These are phyloP conservation scores for Conus ventricosus DNA, from an alignment of 1,140 invertebrate species.

Conservation along the genomic window DNA sequence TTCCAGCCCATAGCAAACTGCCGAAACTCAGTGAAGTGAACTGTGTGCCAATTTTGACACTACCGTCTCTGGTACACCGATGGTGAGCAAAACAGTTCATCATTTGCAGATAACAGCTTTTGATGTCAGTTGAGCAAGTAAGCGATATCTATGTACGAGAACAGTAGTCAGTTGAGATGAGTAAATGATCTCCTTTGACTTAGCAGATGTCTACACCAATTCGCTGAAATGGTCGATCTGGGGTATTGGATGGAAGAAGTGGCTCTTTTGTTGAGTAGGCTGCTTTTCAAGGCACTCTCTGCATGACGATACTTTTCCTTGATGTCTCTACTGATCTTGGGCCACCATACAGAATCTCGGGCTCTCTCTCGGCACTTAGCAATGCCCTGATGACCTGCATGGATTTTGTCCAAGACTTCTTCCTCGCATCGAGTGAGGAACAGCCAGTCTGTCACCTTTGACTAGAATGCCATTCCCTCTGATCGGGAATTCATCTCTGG, in stretches of 20 bases:
- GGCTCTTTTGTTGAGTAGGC: constrained; percentile 37
- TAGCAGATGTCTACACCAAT: constrained; percentile 42
- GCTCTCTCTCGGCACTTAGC: constrained; percentile 40
- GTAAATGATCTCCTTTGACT: constrained; percentile 26
- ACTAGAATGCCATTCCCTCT: neutral
- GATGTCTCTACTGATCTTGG: constrained; percentile 50
- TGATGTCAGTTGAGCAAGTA: constrained; percentile 24
- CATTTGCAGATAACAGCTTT: constrained; percentile 27
- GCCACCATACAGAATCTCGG: constrained; percentile 48
- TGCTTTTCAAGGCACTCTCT: constrained; percentile 20
- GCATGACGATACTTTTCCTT: constrained; percentile 39
- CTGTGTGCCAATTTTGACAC: too few species aligned
- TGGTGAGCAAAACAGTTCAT: constrained; percentile 69
- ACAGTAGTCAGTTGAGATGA: constrained; percentile 48
- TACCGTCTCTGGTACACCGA: constrained; percentile 67
- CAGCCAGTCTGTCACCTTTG: constrained; percentile 46
- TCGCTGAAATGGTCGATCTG: constrained; percentile 41
- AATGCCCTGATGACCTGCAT: constrained; percentile 67
- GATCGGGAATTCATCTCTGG: neutral
- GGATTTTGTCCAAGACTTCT: constrained; percentile 62
- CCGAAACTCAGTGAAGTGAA: neutral
- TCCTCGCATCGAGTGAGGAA: constrained; percentile 56
- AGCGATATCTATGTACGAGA: constrained; percentile 49
- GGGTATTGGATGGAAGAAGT: constrained; percentile 5
- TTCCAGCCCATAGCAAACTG: neutral